Evolutionary conservation across 92 coral and sea anemone genomes (phyloP).

Genomic region (Muricea muricata): DNA sequence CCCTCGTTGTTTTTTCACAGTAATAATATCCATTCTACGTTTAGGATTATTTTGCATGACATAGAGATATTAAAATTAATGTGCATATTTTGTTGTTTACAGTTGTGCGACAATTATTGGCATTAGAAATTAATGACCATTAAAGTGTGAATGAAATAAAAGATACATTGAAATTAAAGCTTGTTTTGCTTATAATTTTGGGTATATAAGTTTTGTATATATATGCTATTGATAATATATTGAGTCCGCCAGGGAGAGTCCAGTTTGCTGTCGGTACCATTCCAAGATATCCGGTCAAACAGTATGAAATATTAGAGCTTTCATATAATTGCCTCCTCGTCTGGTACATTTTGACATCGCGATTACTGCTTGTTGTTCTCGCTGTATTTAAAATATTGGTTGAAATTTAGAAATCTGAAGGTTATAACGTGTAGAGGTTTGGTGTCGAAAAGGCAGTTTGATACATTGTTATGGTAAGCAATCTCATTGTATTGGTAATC

Average conservation of each 20-base stretch:
- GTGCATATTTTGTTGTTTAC: no score
- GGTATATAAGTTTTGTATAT: no score
- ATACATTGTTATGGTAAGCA: conserved; percentile 14
- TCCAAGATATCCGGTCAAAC: conserved; percentile 9
- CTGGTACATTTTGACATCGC: neutral
- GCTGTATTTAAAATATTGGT: neutral
- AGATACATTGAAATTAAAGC: no score
- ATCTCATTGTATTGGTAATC: neutral
- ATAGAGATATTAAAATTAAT: no score
- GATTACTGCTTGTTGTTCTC: neutral
- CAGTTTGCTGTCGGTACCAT: neutral
- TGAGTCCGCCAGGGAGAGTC: neutral
- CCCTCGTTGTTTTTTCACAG: no score
- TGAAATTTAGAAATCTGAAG: neutral
- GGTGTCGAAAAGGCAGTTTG: neutral
- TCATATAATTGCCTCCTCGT: conserved; percentile 1
- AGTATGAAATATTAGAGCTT: conserved; percentile 5
- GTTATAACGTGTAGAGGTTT: neutral
- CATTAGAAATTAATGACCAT: no score
- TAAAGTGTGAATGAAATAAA: no score
- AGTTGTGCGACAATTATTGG: no score
- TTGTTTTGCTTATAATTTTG: no score
- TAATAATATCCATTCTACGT: no score
- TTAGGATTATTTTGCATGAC: no score
- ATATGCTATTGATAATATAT: neutral